Evolutionary conservation across 2,113 vertebrate species (phyloP).

Genomic region (Dermatemys mawii): DNA sequence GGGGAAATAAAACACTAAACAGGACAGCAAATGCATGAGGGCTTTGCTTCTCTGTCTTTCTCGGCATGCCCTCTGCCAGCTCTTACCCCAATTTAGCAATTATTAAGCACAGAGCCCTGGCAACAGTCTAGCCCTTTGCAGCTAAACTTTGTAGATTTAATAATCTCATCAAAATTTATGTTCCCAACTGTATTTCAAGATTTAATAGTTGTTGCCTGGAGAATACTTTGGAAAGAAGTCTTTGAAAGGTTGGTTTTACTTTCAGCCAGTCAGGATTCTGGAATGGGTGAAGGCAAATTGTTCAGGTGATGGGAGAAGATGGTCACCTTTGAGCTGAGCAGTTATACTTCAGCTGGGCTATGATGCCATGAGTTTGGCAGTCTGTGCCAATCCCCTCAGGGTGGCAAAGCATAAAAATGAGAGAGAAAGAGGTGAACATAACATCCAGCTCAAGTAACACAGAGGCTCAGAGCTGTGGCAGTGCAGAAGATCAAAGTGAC

Average conservation of each 20-base stretch:
- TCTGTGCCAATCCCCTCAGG: neutral
- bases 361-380: neutral
- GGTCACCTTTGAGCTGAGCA: neutral
- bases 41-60: conserved; percentile 19
- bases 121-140: conserved; percentile 54
- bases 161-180: conserved; percentile 69
- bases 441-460: neutral
- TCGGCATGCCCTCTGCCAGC: conserved; percentile 56
- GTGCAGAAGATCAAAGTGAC: neutral
- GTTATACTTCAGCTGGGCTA: neutral
- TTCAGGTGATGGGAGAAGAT: neutral
- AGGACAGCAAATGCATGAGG: conserved; percentile 15
- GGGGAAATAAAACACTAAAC: conserved; percentile 62
- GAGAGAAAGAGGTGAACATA: neutral
- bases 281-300: neutral
- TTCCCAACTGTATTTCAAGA: conserved; percentile 63
- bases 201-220: conserved; percentile 53
- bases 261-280: neutral
- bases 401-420: neutral
- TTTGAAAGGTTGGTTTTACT: conserved; percentile 18
- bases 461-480: neutral
- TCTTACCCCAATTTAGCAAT: conserved; percentile 66
- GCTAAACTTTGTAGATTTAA: conserved; percentile 67
- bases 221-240: conserved; percentile 12
- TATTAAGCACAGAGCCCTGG: conserved; percentile 58